phyloP scores from a whole-genome alignment of 2,888 invertebrate genomes.

The Catonia carolina region DNA sequence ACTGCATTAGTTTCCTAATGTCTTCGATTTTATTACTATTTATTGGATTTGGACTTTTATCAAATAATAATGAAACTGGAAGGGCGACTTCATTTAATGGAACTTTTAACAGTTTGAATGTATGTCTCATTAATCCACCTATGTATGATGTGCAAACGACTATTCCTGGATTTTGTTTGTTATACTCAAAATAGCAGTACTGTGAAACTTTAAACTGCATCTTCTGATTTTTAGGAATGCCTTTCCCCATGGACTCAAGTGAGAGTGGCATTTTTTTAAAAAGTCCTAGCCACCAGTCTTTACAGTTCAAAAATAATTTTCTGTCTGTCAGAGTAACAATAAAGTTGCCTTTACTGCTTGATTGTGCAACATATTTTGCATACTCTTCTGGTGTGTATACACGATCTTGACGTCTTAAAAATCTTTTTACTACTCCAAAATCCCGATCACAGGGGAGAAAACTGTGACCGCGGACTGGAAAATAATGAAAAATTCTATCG shows the following conservation, averaged over 20 bases:
- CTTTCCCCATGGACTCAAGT: conserved; percentile 8
- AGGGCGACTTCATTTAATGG: too few species aligned
- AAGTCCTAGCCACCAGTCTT: conserved; percentile 24
- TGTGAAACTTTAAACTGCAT: neutral
- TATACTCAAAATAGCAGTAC: too few species aligned
- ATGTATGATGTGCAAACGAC: too few species aligned
- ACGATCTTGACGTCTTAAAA: conserved; percentile 20
- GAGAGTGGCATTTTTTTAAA: conserved; percentile 22
- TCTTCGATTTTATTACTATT: neutral
- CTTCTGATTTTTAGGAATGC: conserved; percentile 18
- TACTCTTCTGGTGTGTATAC: conserved; percentile 23
- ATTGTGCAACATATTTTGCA: neutral
- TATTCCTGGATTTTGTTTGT: too few species aligned
- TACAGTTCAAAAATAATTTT: conserved; percentile 24
- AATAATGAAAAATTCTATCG: conserved; percentile 25
- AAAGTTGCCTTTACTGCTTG: too few species aligned
- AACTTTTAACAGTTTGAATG: too few species aligned
- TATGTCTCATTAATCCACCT: too few species aligned
- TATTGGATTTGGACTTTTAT: neutral
- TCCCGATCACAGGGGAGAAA: conserved; percentile 30
- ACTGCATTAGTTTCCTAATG: neutral
- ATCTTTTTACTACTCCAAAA: conserved; percentile 25
- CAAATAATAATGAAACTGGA: too few species aligned
- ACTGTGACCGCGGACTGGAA: conserved; percentile 28
- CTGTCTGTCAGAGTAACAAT: conserved; percentile 15